These are phyloP conservation scores for Sclerodermus sp. DNA, from an alignment of 2,888 invertebrate species.

Conservation along the genomic window DNA sequence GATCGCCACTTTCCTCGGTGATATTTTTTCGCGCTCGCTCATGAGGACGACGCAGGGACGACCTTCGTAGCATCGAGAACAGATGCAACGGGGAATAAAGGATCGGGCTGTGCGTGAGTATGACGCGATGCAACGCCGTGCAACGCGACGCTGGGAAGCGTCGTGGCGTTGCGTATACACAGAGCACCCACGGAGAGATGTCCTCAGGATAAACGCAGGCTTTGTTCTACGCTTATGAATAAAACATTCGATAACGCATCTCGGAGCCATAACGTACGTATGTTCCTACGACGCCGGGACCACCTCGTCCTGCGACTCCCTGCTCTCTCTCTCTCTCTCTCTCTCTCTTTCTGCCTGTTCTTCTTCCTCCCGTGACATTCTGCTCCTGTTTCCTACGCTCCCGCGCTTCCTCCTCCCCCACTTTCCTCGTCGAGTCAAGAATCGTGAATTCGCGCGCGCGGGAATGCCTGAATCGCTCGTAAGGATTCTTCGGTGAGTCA, in stretches of 20 bases:
- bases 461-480: too few species aligned
- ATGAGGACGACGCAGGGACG: background rate
- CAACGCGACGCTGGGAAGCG: constrained; percentile 16
- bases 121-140: constrained; percentile 15
- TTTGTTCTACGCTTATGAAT: constrained; percentile 57
- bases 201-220: constrained; percentile 55
- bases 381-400: background rate
- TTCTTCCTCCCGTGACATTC: too few species aligned
- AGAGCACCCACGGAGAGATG: constrained; percentile 41
- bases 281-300: constrained; percentile 15
- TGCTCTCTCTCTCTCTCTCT: constrained; percentile 29
- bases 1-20: constrained; percentile 1
- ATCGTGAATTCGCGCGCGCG: too few species aligned
- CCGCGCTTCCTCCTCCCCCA: background rate
- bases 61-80: constrained; percentile 1
- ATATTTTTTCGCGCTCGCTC: background rate
- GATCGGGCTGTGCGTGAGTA: too few species aligned
- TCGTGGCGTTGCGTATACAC: constrained; percentile 37
- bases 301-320: constrained; percentile 19
- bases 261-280: constrained; percentile 39
- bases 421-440: too few species aligned
- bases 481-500: too few species aligned
- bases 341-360: background rate
- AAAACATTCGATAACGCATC: constrained; percentile 58
- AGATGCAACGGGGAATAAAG: too few species aligned